phyloP scores from a whole-genome alignment of 2,113 vertebrate species.

The Rhodinocichla rosea region DNA sequence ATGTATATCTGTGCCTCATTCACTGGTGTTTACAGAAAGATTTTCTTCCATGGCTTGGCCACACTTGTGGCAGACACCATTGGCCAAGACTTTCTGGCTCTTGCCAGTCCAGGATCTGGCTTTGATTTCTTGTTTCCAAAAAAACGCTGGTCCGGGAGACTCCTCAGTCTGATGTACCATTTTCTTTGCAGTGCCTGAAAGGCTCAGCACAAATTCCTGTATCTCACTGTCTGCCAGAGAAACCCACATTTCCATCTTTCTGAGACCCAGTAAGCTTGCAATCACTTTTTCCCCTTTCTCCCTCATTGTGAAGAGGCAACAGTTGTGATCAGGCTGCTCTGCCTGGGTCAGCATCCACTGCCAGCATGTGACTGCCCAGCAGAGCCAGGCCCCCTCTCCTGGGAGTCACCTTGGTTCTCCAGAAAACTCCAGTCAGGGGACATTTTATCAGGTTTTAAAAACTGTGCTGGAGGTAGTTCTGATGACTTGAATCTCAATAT shows the following conservation, averaged over 20 bases:
- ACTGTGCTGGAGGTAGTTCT: neutral
- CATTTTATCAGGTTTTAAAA: neutral
- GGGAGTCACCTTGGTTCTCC: neutral
- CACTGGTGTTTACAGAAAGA: neutral
- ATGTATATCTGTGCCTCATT: neutral
- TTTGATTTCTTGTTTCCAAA: neutral
- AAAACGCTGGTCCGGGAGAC: fast-evolving
- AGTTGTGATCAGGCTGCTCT: neutral
- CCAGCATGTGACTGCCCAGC: fast-evolving
- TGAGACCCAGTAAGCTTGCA: neutral
- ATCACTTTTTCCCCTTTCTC: fast-evolving
- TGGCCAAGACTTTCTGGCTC: neutral
- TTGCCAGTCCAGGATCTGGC: neutral
- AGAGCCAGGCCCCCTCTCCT: neutral
- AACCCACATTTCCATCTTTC: neutral
- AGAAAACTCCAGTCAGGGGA: neutral
- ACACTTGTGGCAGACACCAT: neutral
- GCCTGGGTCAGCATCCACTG: neutral
- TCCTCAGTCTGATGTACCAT: neutral
- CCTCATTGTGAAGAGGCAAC: neutral
- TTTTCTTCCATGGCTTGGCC: neutral
- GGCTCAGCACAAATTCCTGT: neutral
- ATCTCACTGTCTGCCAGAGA: neutral
- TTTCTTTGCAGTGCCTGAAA: neutral
- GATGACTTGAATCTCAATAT: neutral